Evolutionary conservation across 2,888 invertebrate genomes (phyloP).

Genomic region (Nesidiocoris tenuis): DNA sequence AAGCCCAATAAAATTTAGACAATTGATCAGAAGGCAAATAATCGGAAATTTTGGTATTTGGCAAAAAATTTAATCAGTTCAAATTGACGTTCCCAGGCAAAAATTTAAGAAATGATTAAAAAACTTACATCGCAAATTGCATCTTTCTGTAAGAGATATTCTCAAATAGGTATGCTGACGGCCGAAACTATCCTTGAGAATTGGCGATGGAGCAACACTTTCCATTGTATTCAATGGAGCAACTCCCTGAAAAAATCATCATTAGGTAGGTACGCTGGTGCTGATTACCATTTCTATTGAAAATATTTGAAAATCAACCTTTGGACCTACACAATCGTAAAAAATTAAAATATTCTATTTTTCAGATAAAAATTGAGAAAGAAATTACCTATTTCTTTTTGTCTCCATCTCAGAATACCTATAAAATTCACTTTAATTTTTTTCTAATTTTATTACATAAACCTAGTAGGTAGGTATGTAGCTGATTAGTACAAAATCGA

Average conservation of each 20-base stretch:
- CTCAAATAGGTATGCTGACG: constrained; percentile 89
- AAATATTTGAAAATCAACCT: too few species aligned
- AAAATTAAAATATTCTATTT: not conserved
- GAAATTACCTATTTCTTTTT: not conserved
- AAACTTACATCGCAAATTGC: constrained; percentile 91
- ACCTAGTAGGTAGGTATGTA: too few species aligned
- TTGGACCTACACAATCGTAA: too few species aligned
- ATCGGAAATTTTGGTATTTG: too few species aligned
- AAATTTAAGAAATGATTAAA: too few species aligned
- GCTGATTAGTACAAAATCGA: not conserved
- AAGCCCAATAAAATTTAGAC: too few species aligned
- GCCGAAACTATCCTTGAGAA: constrained; percentile 77
- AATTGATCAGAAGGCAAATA: too few species aligned
- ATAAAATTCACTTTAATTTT: not conserved
- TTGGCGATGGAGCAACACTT: constrained; percentile 5
- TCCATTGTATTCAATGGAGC: not conserved
- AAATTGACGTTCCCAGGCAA: too few species aligned
- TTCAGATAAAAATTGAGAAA: not conserved
- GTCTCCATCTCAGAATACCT: too few species aligned
- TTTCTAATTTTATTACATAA: not conserved
- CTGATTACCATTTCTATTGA: too few species aligned
- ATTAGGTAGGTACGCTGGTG: too few species aligned
- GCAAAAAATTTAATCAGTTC: too few species aligned
- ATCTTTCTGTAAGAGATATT: constrained; percentile 93
- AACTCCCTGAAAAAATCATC: constrained; percentile 3